Conservation (phyloP, 2,113 vertebrate species). For the Engystomops pustulosus region DNA sequence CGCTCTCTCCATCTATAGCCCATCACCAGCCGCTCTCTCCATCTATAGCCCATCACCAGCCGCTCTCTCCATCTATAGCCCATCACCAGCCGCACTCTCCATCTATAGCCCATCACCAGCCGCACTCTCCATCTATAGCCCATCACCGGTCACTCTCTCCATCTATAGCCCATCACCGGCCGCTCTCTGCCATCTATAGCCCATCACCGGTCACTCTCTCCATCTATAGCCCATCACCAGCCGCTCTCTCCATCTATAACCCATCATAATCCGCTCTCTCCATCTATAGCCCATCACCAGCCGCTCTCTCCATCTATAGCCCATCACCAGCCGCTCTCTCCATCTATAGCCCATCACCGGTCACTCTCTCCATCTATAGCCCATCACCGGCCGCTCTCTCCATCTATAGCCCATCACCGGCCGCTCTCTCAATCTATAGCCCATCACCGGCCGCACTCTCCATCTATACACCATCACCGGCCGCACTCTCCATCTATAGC, state of each 20-base stretch:
- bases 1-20: not conserved
- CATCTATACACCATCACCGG: not conserved
- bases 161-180: not conserved
- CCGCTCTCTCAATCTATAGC: not conserved
- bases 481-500: not conserved
- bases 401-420: not conserved
- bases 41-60: not conserved
- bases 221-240: not conserved
- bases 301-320: not conserved
- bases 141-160: not conserved
- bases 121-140: not conserved
- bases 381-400: not conserved
- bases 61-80: not conserved
- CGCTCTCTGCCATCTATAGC: not conserved
- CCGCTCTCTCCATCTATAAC: not conserved
- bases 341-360: not conserved
- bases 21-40: not conserved
- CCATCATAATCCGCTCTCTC: not conserved
- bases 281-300: not conserved
- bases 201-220: not conserved
- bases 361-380: not conserved
- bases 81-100: not conserved
- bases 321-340: not conserved
- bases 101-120: not conserved
- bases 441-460: not conserved